Conservation (phyloP, 2,797 vertebrate genomes). For the Lepilemur ruficaudatus region DNA sequence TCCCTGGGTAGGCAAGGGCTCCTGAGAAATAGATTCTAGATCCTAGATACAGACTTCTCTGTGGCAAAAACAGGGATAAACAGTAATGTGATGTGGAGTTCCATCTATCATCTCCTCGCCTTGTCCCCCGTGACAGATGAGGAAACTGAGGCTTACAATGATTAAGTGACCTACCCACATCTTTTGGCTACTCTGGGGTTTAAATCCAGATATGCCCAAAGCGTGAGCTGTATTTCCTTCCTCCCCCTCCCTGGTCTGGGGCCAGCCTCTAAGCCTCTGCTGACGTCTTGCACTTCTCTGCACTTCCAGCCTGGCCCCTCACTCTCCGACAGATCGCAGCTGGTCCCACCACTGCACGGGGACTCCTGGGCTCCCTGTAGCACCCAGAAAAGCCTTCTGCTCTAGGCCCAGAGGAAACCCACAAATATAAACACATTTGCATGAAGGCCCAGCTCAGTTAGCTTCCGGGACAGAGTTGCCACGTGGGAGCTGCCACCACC, state of each 20-base stretch:
- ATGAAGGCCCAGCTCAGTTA: constrained; percentile 21
- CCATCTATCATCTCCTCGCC: not conserved
- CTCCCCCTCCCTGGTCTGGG: not conserved
- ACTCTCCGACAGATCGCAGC: not conserved
- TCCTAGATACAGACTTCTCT: not conserved
- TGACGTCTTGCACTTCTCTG: not conserved
- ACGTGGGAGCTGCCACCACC: not conserved
- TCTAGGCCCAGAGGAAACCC: constrained; percentile 32
- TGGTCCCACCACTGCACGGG: not conserved
- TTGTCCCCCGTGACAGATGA: not conserved
- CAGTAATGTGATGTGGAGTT: not conserved
- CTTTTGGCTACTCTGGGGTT: not conserved
- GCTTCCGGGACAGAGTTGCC: not conserved
- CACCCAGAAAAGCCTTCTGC: not conserved
- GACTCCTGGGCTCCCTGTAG: not conserved
- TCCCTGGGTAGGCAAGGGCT: not conserved
- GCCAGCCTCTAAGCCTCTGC: not conserved
- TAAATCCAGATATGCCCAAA: not conserved
- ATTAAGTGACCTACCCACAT: not conserved
- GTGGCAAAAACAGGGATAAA: not conserved
- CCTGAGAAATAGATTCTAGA: constrained; percentile 8
- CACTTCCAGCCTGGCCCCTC: not conserved
- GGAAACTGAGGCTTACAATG: not conserved
- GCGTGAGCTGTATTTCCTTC: not conserved
- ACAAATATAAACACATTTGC: constrained; percentile 71